Conservation (phyloP, 2,797 vertebrate species). For the Catharus ustulatus region DNA sequence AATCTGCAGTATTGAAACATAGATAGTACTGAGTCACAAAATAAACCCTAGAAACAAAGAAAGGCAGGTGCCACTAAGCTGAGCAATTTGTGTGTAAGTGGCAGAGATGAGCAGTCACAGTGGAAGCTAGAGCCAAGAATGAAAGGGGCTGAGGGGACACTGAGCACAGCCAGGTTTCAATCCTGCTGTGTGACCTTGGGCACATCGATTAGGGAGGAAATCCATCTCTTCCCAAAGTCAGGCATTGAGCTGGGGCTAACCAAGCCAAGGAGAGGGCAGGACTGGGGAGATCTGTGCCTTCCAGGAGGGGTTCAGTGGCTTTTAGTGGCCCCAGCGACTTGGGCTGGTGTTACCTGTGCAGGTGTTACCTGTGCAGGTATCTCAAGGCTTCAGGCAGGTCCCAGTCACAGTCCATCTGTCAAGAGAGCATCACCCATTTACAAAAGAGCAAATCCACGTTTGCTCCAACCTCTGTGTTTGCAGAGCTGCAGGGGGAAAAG, state of each 20-base stretch:
- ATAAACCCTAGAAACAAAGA: background rate
- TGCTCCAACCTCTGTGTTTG: background rate
- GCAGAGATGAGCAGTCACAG: background rate
- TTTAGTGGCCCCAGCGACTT: background rate
- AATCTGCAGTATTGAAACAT: constrained; percentile 11
- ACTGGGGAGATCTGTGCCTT: background rate
- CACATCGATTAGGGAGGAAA: background rate
- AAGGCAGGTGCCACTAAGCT: background rate
- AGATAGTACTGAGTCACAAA: background rate
- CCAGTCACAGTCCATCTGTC: background rate
- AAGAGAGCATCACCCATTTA: background rate
- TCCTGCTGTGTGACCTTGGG: background rate
- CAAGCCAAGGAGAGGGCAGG: background rate
- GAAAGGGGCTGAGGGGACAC: background rate
- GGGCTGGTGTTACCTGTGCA: background rate
- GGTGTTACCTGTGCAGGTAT: background rate
- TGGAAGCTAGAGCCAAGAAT: background rate
- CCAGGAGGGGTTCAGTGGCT: background rate
- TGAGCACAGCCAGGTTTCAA: background rate
- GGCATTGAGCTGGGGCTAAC: background rate
- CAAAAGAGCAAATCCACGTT: background rate
- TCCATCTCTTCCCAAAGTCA: background rate
- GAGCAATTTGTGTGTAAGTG: background rate
- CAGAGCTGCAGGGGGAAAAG: background rate
- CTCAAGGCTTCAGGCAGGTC: background rate